These are phyloP conservation scores for Drosophila fungiperda DNA, from an alignment of 2,888 invertebrate species.

Conservation along the genomic window DNA sequence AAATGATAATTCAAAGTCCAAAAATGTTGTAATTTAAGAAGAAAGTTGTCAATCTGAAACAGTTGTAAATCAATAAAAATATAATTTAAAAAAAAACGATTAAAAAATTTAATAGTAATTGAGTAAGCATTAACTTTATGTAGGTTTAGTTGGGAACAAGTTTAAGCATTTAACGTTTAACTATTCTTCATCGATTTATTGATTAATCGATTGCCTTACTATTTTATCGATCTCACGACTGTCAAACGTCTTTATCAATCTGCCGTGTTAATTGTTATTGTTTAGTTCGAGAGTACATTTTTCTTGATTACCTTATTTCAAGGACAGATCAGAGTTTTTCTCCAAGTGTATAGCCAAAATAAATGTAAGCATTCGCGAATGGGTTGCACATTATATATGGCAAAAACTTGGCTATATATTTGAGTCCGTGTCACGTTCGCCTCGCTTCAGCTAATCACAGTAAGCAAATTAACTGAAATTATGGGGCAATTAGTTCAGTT, in stretches of 20 bases:
- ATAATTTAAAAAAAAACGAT: not conserved
- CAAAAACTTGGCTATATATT: slow-evolving; percentile 22
- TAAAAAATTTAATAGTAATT: not conserved
- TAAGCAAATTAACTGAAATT: slow-evolving; percentile 55
- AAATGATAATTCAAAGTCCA: too few species aligned
- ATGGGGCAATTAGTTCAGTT: slow-evolving; percentile 47
- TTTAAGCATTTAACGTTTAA: not conserved
- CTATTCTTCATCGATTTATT: not conserved
- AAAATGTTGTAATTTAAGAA: not conserved
- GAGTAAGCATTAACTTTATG: not conserved
- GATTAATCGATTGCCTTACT: not conserved
- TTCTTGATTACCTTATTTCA: not conserved
- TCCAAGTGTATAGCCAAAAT: slow-evolving; percentile 1
- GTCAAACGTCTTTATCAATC: not conserved
- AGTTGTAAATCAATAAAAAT: not conserved
- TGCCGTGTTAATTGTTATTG: not conserved
- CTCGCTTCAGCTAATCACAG: slow-evolving; percentile 56
- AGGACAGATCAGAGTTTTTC: not conserved
- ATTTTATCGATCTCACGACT: not conserved
- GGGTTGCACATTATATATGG: slow-evolving; percentile 7
- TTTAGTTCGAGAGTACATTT: not conserved
- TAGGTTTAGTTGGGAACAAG: not conserved
- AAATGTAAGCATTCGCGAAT: not conserved
- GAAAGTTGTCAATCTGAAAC: not conserved
- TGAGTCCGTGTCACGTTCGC: slow-evolving; percentile 53